Evolutionary conservation across 2,888 invertebrate genomes (phyloP).

Genomic region (Hyposoter dolosus): DNA sequence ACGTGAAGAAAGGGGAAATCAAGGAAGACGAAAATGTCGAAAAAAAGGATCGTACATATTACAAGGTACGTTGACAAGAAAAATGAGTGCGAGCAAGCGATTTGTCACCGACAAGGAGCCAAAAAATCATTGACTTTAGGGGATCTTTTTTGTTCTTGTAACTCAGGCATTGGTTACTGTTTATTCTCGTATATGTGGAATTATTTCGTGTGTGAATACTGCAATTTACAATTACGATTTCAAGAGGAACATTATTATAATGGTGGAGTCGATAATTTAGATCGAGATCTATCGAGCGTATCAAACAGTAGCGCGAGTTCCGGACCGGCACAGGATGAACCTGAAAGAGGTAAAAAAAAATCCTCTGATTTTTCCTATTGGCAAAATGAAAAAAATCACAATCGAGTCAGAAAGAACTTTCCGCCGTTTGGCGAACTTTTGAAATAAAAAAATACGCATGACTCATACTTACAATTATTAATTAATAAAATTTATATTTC

Average conservation of each 20-base stretch:
- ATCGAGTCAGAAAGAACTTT: too few relatives aligned
- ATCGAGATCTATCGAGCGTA: slow-evolving; percentile 86
- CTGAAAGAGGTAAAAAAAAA: slow-evolving; percentile 86
- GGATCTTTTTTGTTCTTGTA: too few relatives aligned
- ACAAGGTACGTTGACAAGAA: slow-evolving; percentile 85
- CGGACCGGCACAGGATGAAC: slow-evolving; percentile 82
- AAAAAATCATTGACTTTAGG: too few relatives aligned
- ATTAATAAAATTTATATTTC: too few relatives aligned
- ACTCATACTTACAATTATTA: too few relatives aligned
- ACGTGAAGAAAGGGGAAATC: slow-evolving; percentile 86
- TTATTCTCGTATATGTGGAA: neutral
- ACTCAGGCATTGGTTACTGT: too few relatives aligned
- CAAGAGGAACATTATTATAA: slow-evolving; percentile 85
- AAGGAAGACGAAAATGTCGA: slow-evolving; percentile 85
- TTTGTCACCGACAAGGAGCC: too few relatives aligned
- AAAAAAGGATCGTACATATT: slow-evolving; percentile 87
- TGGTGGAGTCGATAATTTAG: slow-evolving; percentile 86
- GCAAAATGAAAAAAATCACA: neutral
- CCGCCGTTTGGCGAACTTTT: too few relatives aligned
- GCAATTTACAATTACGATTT: slow-evolving; percentile 45
- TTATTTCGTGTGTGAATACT: neutral
- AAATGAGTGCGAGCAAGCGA: slow-evolving; percentile 67
- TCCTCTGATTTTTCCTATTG: neutral
- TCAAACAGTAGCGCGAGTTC: slow-evolving; percentile 84
- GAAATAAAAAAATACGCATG: too few relatives aligned